Conservation (phyloP, 2,888 invertebrate species). For the Drosophila atripex region DNA sequence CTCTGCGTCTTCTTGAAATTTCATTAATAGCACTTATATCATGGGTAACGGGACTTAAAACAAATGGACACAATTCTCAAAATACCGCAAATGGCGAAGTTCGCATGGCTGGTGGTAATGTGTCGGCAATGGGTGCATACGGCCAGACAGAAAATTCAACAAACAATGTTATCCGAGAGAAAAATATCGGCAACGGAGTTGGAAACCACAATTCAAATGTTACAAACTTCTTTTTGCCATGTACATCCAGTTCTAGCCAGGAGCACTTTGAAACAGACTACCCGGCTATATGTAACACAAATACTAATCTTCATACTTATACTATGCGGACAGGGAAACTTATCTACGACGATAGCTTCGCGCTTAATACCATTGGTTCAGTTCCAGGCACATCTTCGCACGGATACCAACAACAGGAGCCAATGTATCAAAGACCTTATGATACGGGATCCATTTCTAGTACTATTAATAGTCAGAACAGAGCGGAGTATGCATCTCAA, state of each 20-base stretch:
- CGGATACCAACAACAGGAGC: constrained; percentile 76
- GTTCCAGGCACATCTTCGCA: constrained; percentile 32
- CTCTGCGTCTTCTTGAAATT: constrained; percentile 92
- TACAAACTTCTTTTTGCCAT: constrained; percentile 91
- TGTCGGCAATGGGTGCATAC: constrained; percentile 27
- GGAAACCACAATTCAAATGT: constrained; percentile 84
- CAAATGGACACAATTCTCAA: constrained; percentile 83
- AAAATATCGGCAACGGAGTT: constrained; percentile 81
- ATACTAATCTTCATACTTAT: constrained; percentile 93
- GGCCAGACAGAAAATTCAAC: constrained; percentile 11
- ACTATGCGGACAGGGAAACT: constrained; percentile 91
- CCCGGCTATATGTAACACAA: constrained; percentile 93
- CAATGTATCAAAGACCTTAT: constrained; percentile 82
- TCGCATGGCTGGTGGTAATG: constrained; percentile 39
- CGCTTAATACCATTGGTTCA: constrained; percentile 84
- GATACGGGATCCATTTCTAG: constrained; percentile 80
- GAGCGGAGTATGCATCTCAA: constrained; percentile 51
- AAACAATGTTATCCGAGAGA: constrained; percentile 86
- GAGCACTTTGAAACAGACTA: constrained; percentile 93
- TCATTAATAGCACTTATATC: constrained; percentile 93
- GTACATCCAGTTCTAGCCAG: constrained; percentile 92
- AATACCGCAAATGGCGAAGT: constrained; percentile 53
- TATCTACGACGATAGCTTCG: constrained; percentile 89
- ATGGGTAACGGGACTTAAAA: constrained; percentile 92
- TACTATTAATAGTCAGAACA: constrained; percentile 60